Base-by-base conservation (phyloP, 1,140 invertebrate genomes). In the Conus betulinus region DNA sequence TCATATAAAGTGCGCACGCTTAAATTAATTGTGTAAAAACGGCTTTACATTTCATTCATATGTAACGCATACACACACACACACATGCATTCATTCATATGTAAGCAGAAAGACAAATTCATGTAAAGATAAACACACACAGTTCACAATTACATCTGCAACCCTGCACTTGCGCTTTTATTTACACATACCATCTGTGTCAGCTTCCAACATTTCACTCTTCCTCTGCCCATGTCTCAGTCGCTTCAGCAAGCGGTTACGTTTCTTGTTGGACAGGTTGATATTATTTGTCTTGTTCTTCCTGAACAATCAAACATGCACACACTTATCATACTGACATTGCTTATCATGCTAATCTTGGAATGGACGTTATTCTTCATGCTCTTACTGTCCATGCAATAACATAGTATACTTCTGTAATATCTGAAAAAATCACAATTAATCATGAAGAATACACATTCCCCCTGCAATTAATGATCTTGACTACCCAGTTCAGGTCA, bases 271-370 rank as follows among this genome's bases (percentile, higher is more conserved):
- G 74, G 87, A 88, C 23, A 83, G 1, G 52, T 88, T 88, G 55
- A 88, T 76, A 23, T 88, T 88, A 79, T 88, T 88, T 3, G 23
- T 63, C 57, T 39, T 53, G 60, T 88, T 88, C 63, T 88, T 88
- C 76, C 87, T 88, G 76, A 5, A 88, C 39, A 63, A n/a, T 23
- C 39, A 55, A 39, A 27, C 15, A 27, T 2, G 67, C 20, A n/a
- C 23, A 71, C 67, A 60, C 57, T 60, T 15, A 39, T 39, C 39
- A 39, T 39, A 39, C 39, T 39, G 39, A 39, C 39, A 39, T 39
- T 39, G 39, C 39, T 39, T 3, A 39, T 39, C 39, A 39, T 39
- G 39, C 39, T 39, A 39, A 39, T 39, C 39, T 3, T 39, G 39
- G 39, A 39, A 39, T 0, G 3, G 39, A 39, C 39, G 39, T 39